Evolutionary conservation across 2,797 vertebrate species (phyloP).

Genomic region (Schizopygopsis pylzovi): DNA sequence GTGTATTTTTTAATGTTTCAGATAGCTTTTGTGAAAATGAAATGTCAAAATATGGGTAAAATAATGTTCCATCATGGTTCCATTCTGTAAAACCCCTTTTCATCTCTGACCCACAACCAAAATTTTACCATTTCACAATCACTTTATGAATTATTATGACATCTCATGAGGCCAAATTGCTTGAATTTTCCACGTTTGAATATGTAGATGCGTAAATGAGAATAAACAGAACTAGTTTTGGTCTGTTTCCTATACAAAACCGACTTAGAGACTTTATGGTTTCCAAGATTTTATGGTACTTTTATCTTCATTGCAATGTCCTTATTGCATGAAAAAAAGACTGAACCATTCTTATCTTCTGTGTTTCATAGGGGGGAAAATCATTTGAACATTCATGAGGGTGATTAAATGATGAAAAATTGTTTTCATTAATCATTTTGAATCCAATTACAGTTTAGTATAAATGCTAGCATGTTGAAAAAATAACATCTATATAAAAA

Average conservation of each 20-base stretch:
- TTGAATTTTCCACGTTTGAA: not conserved
- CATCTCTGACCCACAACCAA: not conserved
- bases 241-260: not conserved
- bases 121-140: not conserved
- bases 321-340: not conserved
- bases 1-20: not conserved
- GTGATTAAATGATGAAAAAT: not conserved
- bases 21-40: not conserved
- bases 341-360: not conserved
- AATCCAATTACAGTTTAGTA: not conserved
- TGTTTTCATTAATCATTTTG: not conserved
- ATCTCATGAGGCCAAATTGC: not conserved
- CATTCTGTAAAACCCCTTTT: not conserved
- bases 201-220: not conserved
- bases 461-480: not conserved
- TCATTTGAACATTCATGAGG: not conserved
- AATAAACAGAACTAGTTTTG: not conserved
- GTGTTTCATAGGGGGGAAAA: not conserved
- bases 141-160: not conserved
- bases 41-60: not conserved
- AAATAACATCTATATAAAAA: not conserved
- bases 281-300: not conserved
- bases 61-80: not conserved
- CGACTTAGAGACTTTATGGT: not conserved
- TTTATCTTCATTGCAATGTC: not conserved